Percentiles rank a stretch among this genome's conserved stretches.
phyloP scores from a whole-genome alignment of 2,888 invertebrate genomes.

The Napeogenes inachia region DNA sequence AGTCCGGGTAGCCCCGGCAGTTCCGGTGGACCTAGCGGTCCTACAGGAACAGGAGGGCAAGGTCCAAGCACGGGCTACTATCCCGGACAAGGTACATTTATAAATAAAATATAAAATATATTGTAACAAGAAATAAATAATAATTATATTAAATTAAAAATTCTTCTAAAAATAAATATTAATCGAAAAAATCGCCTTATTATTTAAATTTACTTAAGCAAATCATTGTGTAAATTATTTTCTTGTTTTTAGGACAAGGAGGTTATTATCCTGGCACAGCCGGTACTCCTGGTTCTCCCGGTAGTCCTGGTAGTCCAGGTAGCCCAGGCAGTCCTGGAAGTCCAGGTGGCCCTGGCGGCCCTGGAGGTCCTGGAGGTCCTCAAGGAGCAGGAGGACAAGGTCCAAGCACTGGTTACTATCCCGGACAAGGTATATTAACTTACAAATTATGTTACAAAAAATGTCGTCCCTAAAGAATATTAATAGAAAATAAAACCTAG shows the following conservation, averaged over 20 bases:
- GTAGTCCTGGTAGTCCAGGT: conserved; percentile 24
- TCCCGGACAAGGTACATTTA: too few relatives aligned
- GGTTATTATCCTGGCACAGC: conserved; percentile 58
- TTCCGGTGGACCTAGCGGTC: conserved; percentile 32
- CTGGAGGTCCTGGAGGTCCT: conserved; percentile 30
- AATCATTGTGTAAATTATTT: too few relatives aligned
- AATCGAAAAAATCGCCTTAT: background rate
- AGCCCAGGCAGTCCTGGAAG: conserved; percentile 29
- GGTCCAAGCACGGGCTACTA: too few relatives aligned
- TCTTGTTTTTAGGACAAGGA: conserved; percentile 13
- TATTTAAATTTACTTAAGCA: too few relatives aligned
- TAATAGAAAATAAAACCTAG: background rate
- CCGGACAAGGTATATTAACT: conserved; percentile 33
- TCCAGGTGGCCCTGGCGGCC: conserved; percentile 13
- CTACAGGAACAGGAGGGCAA: background rate
- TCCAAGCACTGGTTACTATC: conserved; percentile 37
- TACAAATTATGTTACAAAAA: too few relatives aligned
- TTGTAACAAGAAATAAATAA: background rate
- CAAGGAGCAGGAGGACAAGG: conserved; percentile 32
- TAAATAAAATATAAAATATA: conserved; percentile 19
- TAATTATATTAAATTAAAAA: background rate
- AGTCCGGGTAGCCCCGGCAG: conserved; percentile 40
- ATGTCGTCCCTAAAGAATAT: too few relatives aligned
- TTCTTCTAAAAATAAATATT: too few relatives aligned
- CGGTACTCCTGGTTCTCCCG: conserved; percentile 23